Percentiles rank a stretch among this genome's conserved stretches.
Evolutionary conservation across 2,797 vertebrate species (phyloP).

Genomic region (Darevskia nairensis): DNA sequence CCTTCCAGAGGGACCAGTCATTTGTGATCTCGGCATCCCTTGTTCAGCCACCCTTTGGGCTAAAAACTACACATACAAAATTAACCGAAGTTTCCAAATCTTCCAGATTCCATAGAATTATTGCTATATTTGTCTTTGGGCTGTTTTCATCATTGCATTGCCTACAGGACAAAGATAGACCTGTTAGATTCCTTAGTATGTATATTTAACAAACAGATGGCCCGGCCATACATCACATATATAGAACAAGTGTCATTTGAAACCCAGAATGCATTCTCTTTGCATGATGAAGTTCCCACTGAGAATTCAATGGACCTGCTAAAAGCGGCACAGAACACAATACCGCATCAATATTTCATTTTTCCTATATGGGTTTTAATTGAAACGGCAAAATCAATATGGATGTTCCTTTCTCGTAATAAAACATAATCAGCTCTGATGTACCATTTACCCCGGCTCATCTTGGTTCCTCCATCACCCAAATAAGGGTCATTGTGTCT

Average conservation of each 20-base stretch:
- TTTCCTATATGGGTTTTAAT: conserved; percentile 23
- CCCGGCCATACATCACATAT: neutral
- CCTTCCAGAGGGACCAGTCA: too few species aligned
- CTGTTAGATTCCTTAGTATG: conserved; percentile 2
- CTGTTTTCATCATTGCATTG: neutral
- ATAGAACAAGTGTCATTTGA: conserved; percentile 11
- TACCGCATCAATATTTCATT: conserved; percentile 28
- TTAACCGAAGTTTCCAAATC: conserved; percentile 22
- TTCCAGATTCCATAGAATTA: neutral
- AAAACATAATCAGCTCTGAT: neutral
- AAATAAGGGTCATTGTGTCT: neutral
- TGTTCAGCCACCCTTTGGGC: too few species aligned
- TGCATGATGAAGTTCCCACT: neutral
- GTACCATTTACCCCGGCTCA: neutral
- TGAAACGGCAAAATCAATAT: conserved; percentile 14
- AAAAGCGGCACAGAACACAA: conserved; percentile 9
- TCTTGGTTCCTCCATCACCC: neutral
- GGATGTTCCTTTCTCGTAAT: conserved; percentile 24
- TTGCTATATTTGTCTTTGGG: neutral
- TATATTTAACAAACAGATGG: conserved; percentile 17
- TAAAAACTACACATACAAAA: neutral
- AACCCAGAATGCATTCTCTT: conserved; percentile 17
- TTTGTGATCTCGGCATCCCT: too few species aligned
- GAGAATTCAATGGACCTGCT: conserved; percentile 35
- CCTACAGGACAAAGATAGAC: conserved; percentile 34